These are phyloP conservation scores for Nudaria mundana DNA, from an alignment of 2,888 invertebrate species.

Conservation along the genomic window DNA sequence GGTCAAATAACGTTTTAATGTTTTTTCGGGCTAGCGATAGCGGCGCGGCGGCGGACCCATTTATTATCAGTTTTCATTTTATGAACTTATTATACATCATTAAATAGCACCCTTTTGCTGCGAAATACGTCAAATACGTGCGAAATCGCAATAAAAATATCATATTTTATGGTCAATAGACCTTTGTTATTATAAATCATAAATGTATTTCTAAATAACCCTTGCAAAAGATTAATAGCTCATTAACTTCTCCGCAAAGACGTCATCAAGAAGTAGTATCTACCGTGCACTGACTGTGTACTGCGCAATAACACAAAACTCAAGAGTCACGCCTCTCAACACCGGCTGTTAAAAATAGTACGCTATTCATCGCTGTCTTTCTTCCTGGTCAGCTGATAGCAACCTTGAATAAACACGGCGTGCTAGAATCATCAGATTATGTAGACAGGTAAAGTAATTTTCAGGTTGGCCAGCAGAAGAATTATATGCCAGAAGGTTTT, in stretches of 20 bases:
- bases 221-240: neutral
- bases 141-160: no score
- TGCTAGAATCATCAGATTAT: slow-evolving; percentile 15
- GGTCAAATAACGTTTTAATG: no score
- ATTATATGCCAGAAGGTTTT: neutral
- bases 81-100: no score
- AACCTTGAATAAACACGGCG: slow-evolving; percentile 40
- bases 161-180: neutral
- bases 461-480: slow-evolving; percentile 5
- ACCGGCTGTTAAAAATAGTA: slow-evolving; percentile 44
- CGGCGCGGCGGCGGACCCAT: no score
- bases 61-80: no score
- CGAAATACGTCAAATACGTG: no score
- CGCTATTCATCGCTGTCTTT: slow-evolving; percentile 44
- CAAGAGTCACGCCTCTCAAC: slow-evolving; percentile 42
- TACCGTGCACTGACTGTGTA: neutral
- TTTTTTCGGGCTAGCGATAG: no score
- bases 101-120: no score
- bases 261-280: neutral
- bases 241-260: neutral
- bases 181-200: neutral
- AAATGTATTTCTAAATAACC: neutral
- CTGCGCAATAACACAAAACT: slow-evolving; percentile 18
- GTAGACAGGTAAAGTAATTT: slow-evolving; percentile 10
- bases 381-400: slow-evolving; percentile 58